phyloP scores from a whole-genome alignment of 2,113 vertebrate species.

The Charadrius vociferus region DNA sequence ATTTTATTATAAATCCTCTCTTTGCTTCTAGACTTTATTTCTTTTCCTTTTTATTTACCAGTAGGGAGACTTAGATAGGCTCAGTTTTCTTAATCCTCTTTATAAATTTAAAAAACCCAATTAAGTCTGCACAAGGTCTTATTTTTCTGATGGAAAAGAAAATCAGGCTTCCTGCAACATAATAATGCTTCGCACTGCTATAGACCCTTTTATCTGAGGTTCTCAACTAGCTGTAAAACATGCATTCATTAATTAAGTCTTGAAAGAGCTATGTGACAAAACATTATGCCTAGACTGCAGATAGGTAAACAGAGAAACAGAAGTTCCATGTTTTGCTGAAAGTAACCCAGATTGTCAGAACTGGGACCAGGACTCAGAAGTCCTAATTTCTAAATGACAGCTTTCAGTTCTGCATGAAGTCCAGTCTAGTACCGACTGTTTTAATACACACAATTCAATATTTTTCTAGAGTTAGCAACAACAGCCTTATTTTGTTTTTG shows the following conservation, averaged over 20 bases:
- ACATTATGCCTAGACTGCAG: not conserved
- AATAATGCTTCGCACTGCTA: constrained; percentile 35
- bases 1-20: constrained; percentile 43
- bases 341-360: not conserved
- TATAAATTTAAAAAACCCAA: constrained; percentile 55
- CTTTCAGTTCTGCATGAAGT: not conserved
- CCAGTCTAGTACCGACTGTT: accelerated
- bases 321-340: not conserved
- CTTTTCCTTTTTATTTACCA: constrained; percentile 53
- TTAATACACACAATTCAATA: not conserved
- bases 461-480: not conserved
- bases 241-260: constrained; percentile 29
- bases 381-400: not conserved
- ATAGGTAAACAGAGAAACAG: not conserved
- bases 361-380: not conserved
- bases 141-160: constrained; percentile 35
- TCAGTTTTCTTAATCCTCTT: constrained; percentile 69
- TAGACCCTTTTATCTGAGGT: constrained; percentile 26
- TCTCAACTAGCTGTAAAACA: constrained; percentile 45
- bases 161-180: constrained; percentile 28
- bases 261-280: constrained; percentile 2
- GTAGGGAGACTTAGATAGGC: constrained; percentile 64
- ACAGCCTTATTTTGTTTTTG: not conserved
- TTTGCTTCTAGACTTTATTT: constrained; percentile 46
- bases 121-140: constrained; percentile 60